Conservation (phyloP, 2,888 invertebrate genomes). For the Caenorhabditis sinica region DNA sequence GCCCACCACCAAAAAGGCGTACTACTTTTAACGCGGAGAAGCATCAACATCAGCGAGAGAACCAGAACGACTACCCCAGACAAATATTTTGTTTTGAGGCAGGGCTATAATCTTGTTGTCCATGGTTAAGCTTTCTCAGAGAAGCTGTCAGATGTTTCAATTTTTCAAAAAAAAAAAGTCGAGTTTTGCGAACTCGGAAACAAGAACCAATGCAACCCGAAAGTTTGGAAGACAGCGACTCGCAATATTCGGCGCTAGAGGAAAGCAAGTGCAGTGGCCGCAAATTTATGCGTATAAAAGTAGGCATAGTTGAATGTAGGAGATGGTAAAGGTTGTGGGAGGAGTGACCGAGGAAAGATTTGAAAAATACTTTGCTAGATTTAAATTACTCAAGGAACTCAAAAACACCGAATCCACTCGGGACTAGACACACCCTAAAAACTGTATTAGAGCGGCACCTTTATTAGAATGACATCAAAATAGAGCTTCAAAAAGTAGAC, state of each 20-base stretch:
- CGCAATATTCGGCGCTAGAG: not conserved
- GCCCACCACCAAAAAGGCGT: conserved; percentile 29
- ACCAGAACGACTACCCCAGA: not conserved
- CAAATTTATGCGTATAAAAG: conserved; percentile 66
- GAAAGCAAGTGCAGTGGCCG: conserved; percentile 20
- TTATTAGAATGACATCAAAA: too few relatives aligned
- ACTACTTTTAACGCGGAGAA: conserved; percentile 49
- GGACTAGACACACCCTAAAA: too few relatives aligned
- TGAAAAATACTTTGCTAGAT: not conserved
- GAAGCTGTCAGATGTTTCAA: too few relatives aligned
- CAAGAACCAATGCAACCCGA: not conserved
- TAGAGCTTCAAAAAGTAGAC: too few relatives aligned
- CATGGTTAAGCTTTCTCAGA: too few relatives aligned
- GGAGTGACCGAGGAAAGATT: conserved; percentile 16
- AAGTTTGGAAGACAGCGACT: not conserved
- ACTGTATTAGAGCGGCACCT: too few relatives aligned
- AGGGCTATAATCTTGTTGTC: not conserved
- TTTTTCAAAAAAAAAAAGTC: too few relatives aligned
- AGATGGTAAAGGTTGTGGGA: conserved; percentile 2
- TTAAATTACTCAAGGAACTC: not conserved
- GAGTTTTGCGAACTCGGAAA: too few relatives aligned
- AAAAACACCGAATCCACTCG: too few relatives aligned
- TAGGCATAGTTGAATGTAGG: not conserved
- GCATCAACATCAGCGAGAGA: conserved; percentile 10
- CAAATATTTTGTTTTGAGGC: not conserved